Evolutionary conservation across 2,113 vertebrate genomes (phyloP), one percentile per base, ranked within the genome.

Genomic region (Piaya cayana): DNA sequence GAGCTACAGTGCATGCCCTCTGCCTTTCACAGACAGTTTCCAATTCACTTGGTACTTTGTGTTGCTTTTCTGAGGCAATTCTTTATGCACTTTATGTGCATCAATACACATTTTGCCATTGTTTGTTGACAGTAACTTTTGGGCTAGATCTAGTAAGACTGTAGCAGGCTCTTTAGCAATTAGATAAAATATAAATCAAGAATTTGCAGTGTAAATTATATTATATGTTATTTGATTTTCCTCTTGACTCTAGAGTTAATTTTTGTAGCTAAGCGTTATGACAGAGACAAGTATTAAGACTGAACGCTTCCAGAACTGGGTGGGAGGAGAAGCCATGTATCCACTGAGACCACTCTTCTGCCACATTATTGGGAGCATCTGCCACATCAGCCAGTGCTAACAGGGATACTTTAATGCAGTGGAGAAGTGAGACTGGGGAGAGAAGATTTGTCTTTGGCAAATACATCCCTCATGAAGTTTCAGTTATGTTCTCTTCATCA

Each of bases 41-140:
- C 94, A 68, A 93, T 86, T 96, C 88, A 93, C 55, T 96, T 97
- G 90, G 47, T 97, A 59, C 93, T 96, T 96, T 97, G 95, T 95
- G 79, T 72, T 91, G 92, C 64, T 91, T 93, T 93, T 96, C 65
- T 82, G 77, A 94, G 91, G 67, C 72, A 90, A 88, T 80, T 94
- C 89, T 76, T 95, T 94, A 45, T 45, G 84, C 83, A 65, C 71
- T 90, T 89, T 62, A 60, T 58, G 58, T 79, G 81, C 77, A 90
- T 76, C 79, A 86, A 83, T 64, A 76, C 86, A 52, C 47, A 12
- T 94, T 95, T 93, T 71, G 55, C 86, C 64, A 45, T 85, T 76
- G 90, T 94, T 88, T 93, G 82, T 94, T 93, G 67, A 87, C 81
- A 70, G 76, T 86, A 86, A 88, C 59, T 92, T 95, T 93, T 50